Evolutionary conservation across 2,888 invertebrate genomes (phyloP).

Genomic region (Polydrusus pterygomalis): DNA sequence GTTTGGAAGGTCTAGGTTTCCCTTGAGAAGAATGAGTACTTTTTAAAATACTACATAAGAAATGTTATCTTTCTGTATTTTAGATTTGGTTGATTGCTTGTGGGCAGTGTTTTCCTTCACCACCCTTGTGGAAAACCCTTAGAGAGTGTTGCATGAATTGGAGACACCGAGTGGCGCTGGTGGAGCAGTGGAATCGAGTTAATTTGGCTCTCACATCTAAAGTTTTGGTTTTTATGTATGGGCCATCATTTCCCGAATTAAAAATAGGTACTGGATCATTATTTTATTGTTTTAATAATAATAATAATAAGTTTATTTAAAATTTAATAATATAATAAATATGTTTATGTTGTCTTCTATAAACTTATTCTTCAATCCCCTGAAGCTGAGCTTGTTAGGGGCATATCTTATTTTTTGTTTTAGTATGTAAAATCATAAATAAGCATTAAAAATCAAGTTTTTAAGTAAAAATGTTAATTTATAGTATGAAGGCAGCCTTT

Average conservation of each 20-base stretch:
- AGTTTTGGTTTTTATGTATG: conserved; percentile 91
- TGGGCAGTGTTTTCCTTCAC: conserved; percentile 91
- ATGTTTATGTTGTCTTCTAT: too few species aligned
- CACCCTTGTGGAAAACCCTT: conserved; percentile 96
- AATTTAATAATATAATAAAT: too few species aligned
- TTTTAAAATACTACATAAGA: background rate
- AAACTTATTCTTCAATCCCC: too few species aligned
- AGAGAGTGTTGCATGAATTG: conserved; percentile 94
- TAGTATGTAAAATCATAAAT: too few species aligned
- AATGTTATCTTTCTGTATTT: background rate
- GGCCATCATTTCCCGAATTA: conserved; percentile 86
- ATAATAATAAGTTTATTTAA: too few species aligned
- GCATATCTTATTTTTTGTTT: too few species aligned
- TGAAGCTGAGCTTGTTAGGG: too few species aligned
- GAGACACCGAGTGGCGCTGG: conserved; percentile 94
- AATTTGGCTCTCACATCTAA: conserved; percentile 91
- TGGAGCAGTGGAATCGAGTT: conserved; percentile 96
- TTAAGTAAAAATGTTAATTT: too few species aligned
- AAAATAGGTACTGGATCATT: conserved; percentile 78
- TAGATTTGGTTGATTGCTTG: conserved; percentile 83
- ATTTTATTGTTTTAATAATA: too few species aligned
- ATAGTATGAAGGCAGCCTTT: too few species aligned
- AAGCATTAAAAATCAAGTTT: too few species aligned
- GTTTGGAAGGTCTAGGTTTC: too few species aligned
- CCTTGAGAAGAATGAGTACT: conserved; percentile 1